Evolutionary conservation across 2,888 invertebrate genomes (phyloP), one percentile per base, ranked within the genome.

Genomic region (Pandemis heparana): DNA sequence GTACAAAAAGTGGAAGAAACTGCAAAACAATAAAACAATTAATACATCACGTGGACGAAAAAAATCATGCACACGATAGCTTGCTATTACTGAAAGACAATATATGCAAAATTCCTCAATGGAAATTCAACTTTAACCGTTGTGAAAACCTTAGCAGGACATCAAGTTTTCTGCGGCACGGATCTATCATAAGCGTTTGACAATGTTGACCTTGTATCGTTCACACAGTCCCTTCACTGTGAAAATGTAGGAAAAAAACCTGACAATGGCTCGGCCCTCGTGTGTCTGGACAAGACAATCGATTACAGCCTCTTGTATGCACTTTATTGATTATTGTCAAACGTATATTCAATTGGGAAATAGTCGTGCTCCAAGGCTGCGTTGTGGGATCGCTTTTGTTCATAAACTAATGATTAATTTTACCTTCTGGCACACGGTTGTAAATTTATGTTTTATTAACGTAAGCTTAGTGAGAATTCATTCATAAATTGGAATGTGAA

Each of bases 141-240:
- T 53, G 6, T 62, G 68, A 78, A 39, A 71, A 76, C 76, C 76
- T 74, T n/a, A 38, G 77, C 69, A 75, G 75, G 76, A 78, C 76
- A 79, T 79, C 80, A 81, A 77, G 77, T 78, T 77, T 80, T 77
- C 62, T 69, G 62, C 75, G 56, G 78, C 71, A 81, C 75, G 82
- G 85, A 85, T 86, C 84, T 84, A 88, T 86, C 84, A 80, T 83
- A 86, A 86, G 90, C 88, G 87, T 92, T 89, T 92, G 91, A 92
- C 88, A 88, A 82, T 59, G 86, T 80, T 90, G 90, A 93, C 94
- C 94, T 94, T 92, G 90, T 87, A 88, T 87, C 89, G 90, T 92
- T 92, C 92, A 90, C 91, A 92, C 92, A 90, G 90, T 88, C 94
- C 94, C 94, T 94, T 94, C 94, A 93, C 94, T 89, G 88, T 86